A percentile compares a stretch with the other conserved stretches of the same genome.
Evolutionary conservation across 1,140 invertebrate species (phyloP).

Genomic region (Aphidius ervi): DNA sequence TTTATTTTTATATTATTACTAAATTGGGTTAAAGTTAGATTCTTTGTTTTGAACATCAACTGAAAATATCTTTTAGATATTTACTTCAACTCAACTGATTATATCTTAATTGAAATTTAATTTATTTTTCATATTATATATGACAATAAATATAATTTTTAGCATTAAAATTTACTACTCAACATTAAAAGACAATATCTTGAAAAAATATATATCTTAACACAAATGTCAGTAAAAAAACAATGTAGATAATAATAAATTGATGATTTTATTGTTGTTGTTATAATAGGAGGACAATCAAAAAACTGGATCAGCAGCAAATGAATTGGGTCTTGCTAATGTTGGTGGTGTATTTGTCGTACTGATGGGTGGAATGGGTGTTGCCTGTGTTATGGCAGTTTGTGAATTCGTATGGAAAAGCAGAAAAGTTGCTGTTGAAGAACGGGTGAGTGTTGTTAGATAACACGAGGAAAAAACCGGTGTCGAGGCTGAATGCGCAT

Average conservation of each 20-base stretch:
- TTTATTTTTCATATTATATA: not conserved
- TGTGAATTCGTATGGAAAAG: conserved; percentile 93
- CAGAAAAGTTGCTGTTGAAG: conserved; percentile 83
- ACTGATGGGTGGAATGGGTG: conserved; percentile 84
- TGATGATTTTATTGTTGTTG: conserved; percentile 16
- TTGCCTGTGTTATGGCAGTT: conserved; percentile 82
- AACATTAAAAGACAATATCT: too few species aligned
- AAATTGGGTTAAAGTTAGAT: too few species aligned
- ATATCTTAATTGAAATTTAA: not conserved
- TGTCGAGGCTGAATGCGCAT: conserved; percentile 24
- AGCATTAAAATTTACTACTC: not conserved
- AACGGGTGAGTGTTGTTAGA: conserved; percentile 66
- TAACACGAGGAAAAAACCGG: conserved; percentile 34
- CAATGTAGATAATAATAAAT: conserved; percentile 8
- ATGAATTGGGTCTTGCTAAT: conserved; percentile 83
- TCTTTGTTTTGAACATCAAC: too few species aligned
- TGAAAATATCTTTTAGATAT: too few species aligned
- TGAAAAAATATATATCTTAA: too few species aligned
- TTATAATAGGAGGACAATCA: conserved; percentile 69
- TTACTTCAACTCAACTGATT: too few species aligned
- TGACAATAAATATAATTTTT: not conserved
- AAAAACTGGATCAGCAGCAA: conserved; percentile 79
- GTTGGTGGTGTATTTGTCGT: conserved; percentile 95
- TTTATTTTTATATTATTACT: too few species aligned
- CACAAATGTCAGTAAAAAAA: not conserved